These are phyloP conservation scores for Dendrolimus kikuchii DNA, from an alignment of 1,140 invertebrate species.

Conservation along the genomic window DNA sequence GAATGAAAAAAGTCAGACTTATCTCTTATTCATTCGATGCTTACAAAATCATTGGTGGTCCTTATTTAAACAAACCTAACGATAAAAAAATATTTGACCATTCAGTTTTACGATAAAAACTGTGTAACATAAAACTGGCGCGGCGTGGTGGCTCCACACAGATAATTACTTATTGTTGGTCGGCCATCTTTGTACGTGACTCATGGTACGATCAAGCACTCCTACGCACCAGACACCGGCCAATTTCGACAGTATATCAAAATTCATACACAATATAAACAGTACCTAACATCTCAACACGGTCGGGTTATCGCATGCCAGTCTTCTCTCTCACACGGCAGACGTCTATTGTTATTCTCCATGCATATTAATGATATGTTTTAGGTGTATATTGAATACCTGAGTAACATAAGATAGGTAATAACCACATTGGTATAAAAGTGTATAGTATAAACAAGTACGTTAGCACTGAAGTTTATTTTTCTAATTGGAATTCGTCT, in stretches of 20 bases:
- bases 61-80: too few species aligned
- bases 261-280: slow-evolving; percentile 22
- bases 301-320: slow-evolving; percentile 16
- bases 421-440: too few species aligned
- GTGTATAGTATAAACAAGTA: too few species aligned
- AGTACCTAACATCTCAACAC: slow-evolving; percentile 7
- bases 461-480: too few species aligned
- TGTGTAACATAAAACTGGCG: slow-evolving; percentile 5
- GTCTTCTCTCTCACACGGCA: slow-evolving; percentile 10
- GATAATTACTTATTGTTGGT: slow-evolving; percentile 30
- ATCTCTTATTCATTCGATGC: too few species aligned
- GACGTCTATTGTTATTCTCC: slow-evolving; percentile 14
- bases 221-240: slow-evolving; percentile 22
- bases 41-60: too few species aligned
- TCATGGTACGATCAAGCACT: slow-evolving; percentile 19
- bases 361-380: slow-evolving; percentile 10
- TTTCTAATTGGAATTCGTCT: too few species aligned
- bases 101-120: too few species aligned
- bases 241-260: slow-evolving; percentile 23
- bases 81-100: too few species aligned
- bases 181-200: slow-evolving; percentile 25
- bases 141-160: slow-evolving; percentile 6
- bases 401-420: too few species aligned
- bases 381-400: too few species aligned
- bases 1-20: too few species aligned